Base-by-base conservation (phyloP, 2,888 invertebrate species). In the Phlogophora meticulosa region DNA sequence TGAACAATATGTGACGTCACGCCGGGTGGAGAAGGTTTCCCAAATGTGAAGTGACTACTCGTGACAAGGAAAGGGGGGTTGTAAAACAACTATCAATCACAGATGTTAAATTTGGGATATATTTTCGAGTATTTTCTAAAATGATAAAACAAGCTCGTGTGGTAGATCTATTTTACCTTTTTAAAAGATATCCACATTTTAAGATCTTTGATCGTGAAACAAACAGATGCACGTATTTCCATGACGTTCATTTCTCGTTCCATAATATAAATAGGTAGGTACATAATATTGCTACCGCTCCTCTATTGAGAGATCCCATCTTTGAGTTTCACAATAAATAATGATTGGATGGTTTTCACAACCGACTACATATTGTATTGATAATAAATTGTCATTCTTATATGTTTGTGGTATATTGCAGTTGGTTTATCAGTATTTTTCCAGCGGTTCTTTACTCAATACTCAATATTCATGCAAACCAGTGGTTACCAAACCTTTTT, bases 331-430 rank as follows among this genome's bases (percentile, higher is more conserved):
- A 58, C 40, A 68, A 45, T 72, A 67, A 75, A 59, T 5, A 20
- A 45, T 55, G 68, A 72, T 72, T 75, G 55, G 43, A 59, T 49
- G 22, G 32, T 24, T 20, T 36, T 22, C 45, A 15, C n/a, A n/a
- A 32, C n/a, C 4, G 5, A 46, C 15, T 17, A 38, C 4, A 20
- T 24, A 13, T 2, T 38, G 5, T 49, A 34, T 38, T 66, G 24
- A 72, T 24, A 17, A n/a, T 43, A 10, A n/a, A n/a, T n/a, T n/a
- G n/a, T 17, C 15, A 34, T 46, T 7, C 24, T 46, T 46, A 24
- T 46, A 24, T 15, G 4, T 22, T 46, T 7, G 15, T 13, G 5
- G 5, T 24, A 3, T 46, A 10, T 11, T 5, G 5, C 2, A 28
- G 28, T 2, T 28, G 5, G 4, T 5, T 5, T 24, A 36, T 17